These are phyloP conservation scores for Callocephalon fimbriatum DNA, from an alignment of 2,113 vertebrate species.

Conservation along the genomic window DNA sequence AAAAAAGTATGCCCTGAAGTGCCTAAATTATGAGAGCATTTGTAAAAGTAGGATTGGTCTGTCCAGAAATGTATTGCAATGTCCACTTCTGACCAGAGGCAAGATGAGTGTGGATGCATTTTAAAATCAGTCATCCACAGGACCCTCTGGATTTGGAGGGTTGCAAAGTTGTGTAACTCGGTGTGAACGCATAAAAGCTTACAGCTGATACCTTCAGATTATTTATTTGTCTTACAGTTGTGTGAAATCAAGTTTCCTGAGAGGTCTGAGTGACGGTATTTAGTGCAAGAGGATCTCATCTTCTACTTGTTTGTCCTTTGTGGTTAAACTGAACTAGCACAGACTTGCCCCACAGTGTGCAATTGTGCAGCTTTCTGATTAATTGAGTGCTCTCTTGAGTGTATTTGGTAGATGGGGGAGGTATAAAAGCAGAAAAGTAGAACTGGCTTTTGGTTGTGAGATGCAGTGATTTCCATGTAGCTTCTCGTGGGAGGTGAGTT, in stretches of 20 bases:
- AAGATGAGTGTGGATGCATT: fast-evolving
- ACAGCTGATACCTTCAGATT: not conserved
- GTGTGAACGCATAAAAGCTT: not conserved
- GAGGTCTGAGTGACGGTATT: not conserved
- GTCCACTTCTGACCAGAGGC: not conserved
- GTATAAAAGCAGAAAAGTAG: not conserved
- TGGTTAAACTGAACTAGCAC: not conserved
- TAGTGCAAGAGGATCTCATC: not conserved
- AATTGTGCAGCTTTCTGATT: not conserved
- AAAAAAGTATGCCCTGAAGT: constrained; percentile 26
- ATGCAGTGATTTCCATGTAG: not conserved
- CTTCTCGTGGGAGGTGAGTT: not conserved
- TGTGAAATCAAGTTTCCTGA: not conserved
- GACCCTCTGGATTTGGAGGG: not conserved
- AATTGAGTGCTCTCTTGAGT: not conserved
- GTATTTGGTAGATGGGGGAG: not conserved
- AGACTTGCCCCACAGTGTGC: not conserved
- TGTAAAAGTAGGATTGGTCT: not conserved
- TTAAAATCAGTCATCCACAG: not conserved
- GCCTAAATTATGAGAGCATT: constrained; percentile 4
- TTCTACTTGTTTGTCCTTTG: not conserved
- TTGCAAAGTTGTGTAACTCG: not conserved
- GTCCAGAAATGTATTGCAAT: not conserved
- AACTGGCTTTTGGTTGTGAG: not conserved
- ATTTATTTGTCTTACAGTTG: not conserved